Conservation (phyloP, 2,797 vertebrate genomes). For the Decapterus maruadsi region DNA sequence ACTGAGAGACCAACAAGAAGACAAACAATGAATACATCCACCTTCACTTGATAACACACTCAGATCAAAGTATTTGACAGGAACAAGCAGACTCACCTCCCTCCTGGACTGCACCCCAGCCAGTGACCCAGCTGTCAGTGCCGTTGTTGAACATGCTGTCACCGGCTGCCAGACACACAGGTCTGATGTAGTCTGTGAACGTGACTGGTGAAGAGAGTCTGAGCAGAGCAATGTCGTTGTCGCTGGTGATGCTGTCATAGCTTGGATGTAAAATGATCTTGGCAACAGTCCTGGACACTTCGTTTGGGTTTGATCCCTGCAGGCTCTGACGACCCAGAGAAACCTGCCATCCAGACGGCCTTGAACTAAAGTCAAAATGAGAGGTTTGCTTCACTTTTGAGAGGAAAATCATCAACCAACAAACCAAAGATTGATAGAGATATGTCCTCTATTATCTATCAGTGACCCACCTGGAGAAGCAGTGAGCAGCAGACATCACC, state of each 20-base stretch:
- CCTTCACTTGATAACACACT: not conserved
- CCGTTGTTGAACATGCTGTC: slow-evolving; percentile 69
- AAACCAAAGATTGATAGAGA: accelerated
- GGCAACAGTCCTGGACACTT: slow-evolving; percentile 38
- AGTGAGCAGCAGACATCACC: slow-evolving; percentile 76
- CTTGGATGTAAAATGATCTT: slow-evolving; percentile 61
- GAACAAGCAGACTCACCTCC: slow-evolving; percentile 63
- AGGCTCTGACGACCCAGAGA: slow-evolving; percentile 61
- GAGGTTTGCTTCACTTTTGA: not conserved
- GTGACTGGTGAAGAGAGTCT: slow-evolving; percentile 68
- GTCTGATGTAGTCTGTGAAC: slow-evolving; percentile 82
- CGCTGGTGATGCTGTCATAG: slow-evolving; percentile 7
- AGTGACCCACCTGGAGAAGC: slow-evolving; percentile 48
- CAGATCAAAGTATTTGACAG: not conserved
- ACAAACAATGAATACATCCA: not conserved
- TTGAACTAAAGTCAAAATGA: slow-evolving; percentile 12
- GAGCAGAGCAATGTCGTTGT: slow-evolving; percentile 78
- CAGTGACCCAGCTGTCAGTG: slow-evolving; percentile 75
- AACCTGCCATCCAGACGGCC: slow-evolving; percentile 22
- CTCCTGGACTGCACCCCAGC: slow-evolving; percentile 65
- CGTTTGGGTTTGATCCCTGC: slow-evolving; percentile 44
- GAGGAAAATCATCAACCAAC: too few relatives aligned
- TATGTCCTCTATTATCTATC: accelerated
- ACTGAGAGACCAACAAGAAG: too few relatives aligned
- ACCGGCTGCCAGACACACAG: slow-evolving; percentile 84